Evolutionary conservation across 1,140 invertebrate genomes (phyloP).

Genomic region (Achatina immaculata): DNA sequence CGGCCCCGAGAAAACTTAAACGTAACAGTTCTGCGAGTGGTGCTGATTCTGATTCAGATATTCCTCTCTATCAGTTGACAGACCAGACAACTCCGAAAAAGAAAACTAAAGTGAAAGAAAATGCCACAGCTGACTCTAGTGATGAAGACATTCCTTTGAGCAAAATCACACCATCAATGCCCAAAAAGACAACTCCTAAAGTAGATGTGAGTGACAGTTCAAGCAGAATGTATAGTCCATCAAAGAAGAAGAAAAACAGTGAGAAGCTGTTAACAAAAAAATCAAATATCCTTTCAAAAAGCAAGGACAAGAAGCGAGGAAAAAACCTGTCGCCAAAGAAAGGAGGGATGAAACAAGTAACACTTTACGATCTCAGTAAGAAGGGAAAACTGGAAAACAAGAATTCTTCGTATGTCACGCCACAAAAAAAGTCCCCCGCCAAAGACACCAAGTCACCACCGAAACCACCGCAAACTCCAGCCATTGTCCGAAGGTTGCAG

Average conservation of each 20-base stretch:
- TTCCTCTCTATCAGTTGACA: slow-evolving; percentile 46
- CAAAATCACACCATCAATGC: slow-evolving; percentile 40
- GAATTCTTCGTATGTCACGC: slow-evolving; percentile 35
- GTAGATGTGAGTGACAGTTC: slow-evolving; percentile 20
- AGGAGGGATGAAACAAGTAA: slow-evolving; percentile 67
- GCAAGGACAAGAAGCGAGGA: slow-evolving; percentile 23
- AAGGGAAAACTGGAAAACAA: slow-evolving; percentile 52
- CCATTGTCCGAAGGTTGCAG: slow-evolving; percentile 38
- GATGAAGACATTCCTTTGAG: slow-evolving; percentile 55
- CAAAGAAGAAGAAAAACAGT: slow-evolving; percentile 35
- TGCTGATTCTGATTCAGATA: slow-evolving; percentile 51
- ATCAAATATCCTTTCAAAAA: not conserved
- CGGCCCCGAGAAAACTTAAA: slow-evolving; percentile 34
- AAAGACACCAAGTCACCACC: slow-evolving; percentile 43
- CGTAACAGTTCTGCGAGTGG: slow-evolving; percentile 26
- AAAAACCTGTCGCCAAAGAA: slow-evolving; percentile 41
- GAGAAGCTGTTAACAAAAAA: slow-evolving; percentile 25
- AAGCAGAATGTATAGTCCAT: slow-evolving; percentile 8
- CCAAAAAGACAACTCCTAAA: slow-evolving; percentile 22
- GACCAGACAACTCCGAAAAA: slow-evolving; percentile 41
- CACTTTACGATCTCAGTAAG: slow-evolving; percentile 66
- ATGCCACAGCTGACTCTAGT: slow-evolving; percentile 22
- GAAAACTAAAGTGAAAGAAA: slow-evolving; percentile 19
- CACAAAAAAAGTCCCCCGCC: slow-evolving; percentile 44
- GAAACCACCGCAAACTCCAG: slow-evolving; percentile 52